Conservation (phyloP, 1,140 invertebrate genomes). For the Drosophila fuyamai region DNA sequence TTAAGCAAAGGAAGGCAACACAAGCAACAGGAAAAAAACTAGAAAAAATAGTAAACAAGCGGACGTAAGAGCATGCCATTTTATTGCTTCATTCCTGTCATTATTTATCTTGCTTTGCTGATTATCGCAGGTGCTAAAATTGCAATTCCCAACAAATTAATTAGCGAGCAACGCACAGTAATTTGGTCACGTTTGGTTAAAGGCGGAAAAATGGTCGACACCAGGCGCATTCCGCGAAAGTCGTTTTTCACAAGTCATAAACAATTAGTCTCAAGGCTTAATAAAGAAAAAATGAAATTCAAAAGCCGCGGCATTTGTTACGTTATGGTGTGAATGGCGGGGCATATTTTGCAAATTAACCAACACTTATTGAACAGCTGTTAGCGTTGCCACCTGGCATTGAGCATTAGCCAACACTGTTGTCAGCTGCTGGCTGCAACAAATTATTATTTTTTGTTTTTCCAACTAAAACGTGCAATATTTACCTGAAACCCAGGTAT, state of each 20-base stretch:
- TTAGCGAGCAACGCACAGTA: conserved; percentile 49
- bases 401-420: conserved; percentile 8
- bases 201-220: neutral
- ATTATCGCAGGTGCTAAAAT: conserved; percentile 57
- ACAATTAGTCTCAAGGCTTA: neutral
- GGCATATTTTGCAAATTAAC: too few species aligned
- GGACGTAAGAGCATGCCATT: conserved; percentile 20
- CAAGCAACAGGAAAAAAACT: conserved; percentile 15
- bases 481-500: conserved; percentile 22
- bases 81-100: conserved; percentile 59
- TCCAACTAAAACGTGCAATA: neutral
- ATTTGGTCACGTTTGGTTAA: conserved; percentile 50
- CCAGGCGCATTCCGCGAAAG: conserved; percentile 14
- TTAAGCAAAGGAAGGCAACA: conserved; percentile 18
- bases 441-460: conserved; percentile 19
- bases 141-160: conserved; percentile 63
- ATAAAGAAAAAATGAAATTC: neutral
- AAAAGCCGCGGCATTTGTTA: conserved; percentile 10
- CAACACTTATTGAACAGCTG: neutral
- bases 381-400: neutral
- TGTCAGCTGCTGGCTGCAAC: conserved; percentile 12
- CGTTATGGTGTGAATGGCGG: neutral
- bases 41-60: conserved; percentile 21
- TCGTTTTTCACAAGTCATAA: conserved; percentile 10
- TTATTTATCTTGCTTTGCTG: conserved; percentile 34